Percentiles rank a stretch among this genome's conserved stretches.
Evolutionary conservation across 2,888 invertebrate genomes (phyloP).

Genomic region (Cantharis lateralis): DNA sequence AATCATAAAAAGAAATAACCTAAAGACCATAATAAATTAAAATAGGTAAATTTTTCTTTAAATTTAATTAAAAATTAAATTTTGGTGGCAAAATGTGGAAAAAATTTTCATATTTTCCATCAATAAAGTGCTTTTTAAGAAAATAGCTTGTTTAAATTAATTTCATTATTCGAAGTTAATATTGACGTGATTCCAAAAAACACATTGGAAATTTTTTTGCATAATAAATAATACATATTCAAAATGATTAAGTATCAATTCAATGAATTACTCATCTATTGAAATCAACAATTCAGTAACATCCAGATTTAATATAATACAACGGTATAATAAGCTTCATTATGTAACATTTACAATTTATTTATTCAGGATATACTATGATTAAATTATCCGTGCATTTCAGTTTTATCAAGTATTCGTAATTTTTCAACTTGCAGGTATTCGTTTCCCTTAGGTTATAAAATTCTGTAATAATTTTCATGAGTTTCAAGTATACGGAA

Average conservation of each 20-base stretch:
- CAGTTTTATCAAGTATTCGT: background rate
- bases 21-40: too few species aligned
- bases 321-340: background rate
- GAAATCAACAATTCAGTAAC: background rate
- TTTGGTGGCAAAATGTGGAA: too few species aligned
- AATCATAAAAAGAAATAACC: too few species aligned
- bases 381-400: background rate
- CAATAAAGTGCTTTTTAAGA: background rate
- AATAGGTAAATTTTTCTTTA: too few species aligned
- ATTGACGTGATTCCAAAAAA: background rate
- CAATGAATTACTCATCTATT: background rate
- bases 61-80: too few species aligned
- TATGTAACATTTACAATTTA: background rate
- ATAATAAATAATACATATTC: background rate
- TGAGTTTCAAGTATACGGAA: background rate
- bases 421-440: background rate
- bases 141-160: background rate
- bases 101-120: too few species aligned
- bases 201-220: background rate
- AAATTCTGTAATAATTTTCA: background rate
- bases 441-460: background rate
- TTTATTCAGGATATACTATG: background rate
- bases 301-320: background rate
- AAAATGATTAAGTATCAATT: background rate
- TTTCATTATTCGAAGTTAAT: background rate